Percentiles rank a stretch among this genome's conserved stretches.
phyloP scores from a whole-genome alignment of 2,113 vertebrate genomes.

The Propithecus coquereli region DNA sequence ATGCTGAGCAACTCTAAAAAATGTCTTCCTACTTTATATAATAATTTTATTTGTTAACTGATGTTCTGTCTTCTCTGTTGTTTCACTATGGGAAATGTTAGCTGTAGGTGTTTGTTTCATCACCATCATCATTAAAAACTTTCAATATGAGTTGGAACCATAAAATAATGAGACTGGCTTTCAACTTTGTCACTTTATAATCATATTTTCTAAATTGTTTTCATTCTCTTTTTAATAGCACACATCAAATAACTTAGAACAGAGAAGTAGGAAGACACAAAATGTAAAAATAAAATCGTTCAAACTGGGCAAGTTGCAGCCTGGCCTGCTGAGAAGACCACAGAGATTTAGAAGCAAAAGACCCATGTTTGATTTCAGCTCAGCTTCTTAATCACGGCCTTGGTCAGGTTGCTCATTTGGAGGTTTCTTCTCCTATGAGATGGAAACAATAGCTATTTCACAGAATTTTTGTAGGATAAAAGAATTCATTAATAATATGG shows the following conservation, averaged over 20 bases:
- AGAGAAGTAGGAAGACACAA: background rate
- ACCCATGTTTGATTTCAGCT: background rate
- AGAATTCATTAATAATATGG: background rate
- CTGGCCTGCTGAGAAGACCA: background rate
- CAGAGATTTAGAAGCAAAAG: background rate
- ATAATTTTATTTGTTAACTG: background rate
- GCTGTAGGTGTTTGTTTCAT: background rate
- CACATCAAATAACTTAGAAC: background rate
- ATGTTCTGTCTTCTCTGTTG: background rate
- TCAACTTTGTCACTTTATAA: background rate
- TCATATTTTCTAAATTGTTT: conserved; percentile 3
- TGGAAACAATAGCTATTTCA: background rate
- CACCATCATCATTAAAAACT: background rate
- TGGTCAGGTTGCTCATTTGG: background rate
- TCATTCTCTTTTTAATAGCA: background rate
- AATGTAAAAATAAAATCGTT: background rate
- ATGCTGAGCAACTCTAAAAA: background rate
- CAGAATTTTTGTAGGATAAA: background rate
- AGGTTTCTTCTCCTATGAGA: background rate
- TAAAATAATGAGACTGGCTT: conserved; percentile 2
- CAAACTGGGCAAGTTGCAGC: background rate
- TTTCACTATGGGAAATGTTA: background rate
- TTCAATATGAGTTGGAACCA: background rate
- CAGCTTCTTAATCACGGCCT: background rate
- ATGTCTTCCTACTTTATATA: background rate